Base-by-base conservation (phyloP, 1,140 invertebrate species). In the Araneus ventricosus region DNA sequence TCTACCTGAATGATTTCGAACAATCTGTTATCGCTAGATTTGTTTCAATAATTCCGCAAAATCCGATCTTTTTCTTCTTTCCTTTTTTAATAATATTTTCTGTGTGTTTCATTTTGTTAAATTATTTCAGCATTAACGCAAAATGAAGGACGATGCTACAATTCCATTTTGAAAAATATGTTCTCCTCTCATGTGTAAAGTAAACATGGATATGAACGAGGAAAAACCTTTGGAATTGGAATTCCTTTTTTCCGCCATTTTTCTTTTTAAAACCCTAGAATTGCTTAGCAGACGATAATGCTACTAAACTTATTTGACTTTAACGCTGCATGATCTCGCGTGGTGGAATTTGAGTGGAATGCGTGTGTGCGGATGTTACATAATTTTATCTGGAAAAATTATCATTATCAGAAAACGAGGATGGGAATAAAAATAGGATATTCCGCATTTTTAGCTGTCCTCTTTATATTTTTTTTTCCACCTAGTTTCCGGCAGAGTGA, bases 381-480 rank as follows among this genome's bases (percentile, higher is more conserved):
- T 75, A 37, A 75, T 75, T 75, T 75, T 75, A 37, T 75, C 30
- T 37, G 30, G 70, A 75, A 75, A 75, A 75, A 75, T 75, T 63
- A 75, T 34, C 30, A 34, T 75, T 75, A 20, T 37, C 14, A 75
- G 70, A 34, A 75, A 75, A 37, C 34, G 27, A 37, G 30, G 34
- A 8, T 75, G 22, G 4, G 30, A 20, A 75, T 75, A 70, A 27
- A 70, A 27, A 70, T 70, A 30, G 24, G 10, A 70, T 30, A 70
- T 14, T 14, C 10, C 27, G 27, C 27, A 70, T 27, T 70, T 63
- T 27, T 7, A 70, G 67, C 67, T 24, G 59, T 4, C 20, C 59
- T 14, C 24, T 63, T 67, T 67, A 10, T 8, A 22, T 30, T 34
- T 75, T 20, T 67, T 75, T 75, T 20, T 20, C 4, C 70, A 52